Evolutionary conservation across 2,888 invertebrate genomes (phyloP).

Genomic region (Schizotus pectinicornis): DNA sequence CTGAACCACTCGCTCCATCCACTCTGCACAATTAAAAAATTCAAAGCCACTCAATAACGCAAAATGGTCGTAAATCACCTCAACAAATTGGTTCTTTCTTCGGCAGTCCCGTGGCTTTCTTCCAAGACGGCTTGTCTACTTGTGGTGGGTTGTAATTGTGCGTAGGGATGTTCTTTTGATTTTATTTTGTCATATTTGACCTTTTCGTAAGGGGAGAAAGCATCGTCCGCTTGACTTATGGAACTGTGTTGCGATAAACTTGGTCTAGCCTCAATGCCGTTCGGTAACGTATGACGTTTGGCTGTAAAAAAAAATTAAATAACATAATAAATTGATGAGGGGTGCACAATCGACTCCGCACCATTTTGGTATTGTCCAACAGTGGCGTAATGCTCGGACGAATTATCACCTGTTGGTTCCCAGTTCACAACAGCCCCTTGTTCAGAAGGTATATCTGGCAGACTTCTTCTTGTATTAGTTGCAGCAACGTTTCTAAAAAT

Average conservation of each 20-base stretch:
- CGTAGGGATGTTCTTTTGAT: slow-evolving; percentile 71
- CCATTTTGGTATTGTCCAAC: slow-evolving; percentile 61
- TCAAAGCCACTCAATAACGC: not conserved
- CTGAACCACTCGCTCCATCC: slow-evolving; percentile 25
- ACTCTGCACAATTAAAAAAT: slow-evolving; percentile 11
- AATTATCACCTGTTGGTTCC: slow-evolving; percentile 69
- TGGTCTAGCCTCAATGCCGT: slow-evolving; percentile 57
- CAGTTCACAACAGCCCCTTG: slow-evolving; percentile 51
- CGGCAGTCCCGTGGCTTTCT: slow-evolving; percentile 32
- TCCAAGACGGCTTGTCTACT: slow-evolving; percentile 38
- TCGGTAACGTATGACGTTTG: slow-evolving; percentile 50
- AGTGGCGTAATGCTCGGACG: slow-evolving; percentile 86
- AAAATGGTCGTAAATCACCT: slow-evolving; percentile 31
- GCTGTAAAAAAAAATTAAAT: slow-evolving; percentile 37
- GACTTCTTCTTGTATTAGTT: slow-evolving; percentile 73
- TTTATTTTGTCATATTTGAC: slow-evolving; percentile 69
- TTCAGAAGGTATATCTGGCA: slow-evolving; percentile 82
- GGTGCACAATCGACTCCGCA: not conserved
- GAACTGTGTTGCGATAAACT: slow-evolving; percentile 69
- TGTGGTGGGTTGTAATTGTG: slow-evolving; percentile 68
- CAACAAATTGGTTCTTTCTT: slow-evolving; percentile 44
- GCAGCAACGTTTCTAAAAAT: slow-evolving; percentile 37
- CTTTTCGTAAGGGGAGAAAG: slow-evolving; percentile 67
- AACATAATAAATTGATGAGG: not conserved
- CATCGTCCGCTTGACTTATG: slow-evolving; percentile 61